Evolutionary conservation across 30 jellyfish, hydroid and myxozoan species (phyloP), one percentile per base, ranked within the genome.

Genomic region (Nemopilema nomurai): DNA sequence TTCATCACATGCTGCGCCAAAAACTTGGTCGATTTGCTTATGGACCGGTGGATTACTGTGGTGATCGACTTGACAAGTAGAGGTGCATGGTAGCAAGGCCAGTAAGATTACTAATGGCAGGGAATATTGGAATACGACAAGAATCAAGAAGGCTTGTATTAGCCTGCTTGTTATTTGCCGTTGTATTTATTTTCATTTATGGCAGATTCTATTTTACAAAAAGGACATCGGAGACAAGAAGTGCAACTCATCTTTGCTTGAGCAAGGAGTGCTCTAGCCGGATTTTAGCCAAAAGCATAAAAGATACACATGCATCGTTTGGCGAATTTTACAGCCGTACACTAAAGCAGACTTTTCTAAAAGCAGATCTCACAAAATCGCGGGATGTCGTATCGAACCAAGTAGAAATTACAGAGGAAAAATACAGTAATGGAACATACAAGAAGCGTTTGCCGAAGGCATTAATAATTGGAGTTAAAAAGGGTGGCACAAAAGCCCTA

Each of bases 401-500:
- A 17, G 23, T 74, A 75, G 49, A 21, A 31, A 16, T 67, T 8
- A 18, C 0, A 8, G 20, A 1, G 18, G 1, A 19, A 64, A n/a
- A n/a, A n/a, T n/a, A n/a, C n/a, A 64, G 27, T 28, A 57, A 50
- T 8, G 68, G 41, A 18, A 33, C 67, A 1, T 81, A 52, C 27
- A 63, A 51, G 71, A 78, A 74, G 66, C 65, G 97, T 24, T 68
- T 85, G 26, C 99, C 99, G 13, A 67, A 83, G 6, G 97, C 89
- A 8, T 75, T 95, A 25, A 95, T 95, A 20, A 93, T 86, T 50
- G 99, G 99, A 1, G 96, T 87, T 49, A 95, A 95, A 79, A 95
- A 95, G 67, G 87, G 97, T 18, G 99, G 99, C 4, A 95, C 99
- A 26, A 87, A 91, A 67, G 97, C 99, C 16, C 84, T 95, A 28